phyloP scores from a whole-genome alignment of 2,888 invertebrate species.

The Sepiola atlantica region DNA sequence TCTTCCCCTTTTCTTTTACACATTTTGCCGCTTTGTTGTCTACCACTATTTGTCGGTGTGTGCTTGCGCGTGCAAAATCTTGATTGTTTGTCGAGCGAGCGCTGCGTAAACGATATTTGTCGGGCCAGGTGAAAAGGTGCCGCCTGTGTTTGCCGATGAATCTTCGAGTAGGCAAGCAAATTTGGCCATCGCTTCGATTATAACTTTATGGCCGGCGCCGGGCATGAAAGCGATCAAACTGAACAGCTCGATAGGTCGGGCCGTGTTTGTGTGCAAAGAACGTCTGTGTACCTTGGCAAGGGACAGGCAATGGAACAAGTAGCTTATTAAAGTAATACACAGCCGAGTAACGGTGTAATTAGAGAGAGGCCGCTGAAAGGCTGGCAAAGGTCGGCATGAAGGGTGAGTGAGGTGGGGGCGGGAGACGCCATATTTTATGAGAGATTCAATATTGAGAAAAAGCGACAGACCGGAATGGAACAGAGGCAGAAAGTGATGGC shows the following conservation, averaged over 20 bases:
- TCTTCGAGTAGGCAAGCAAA: background rate
- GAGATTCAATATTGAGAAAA: constrained; percentile 23
- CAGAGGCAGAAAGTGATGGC: background rate
- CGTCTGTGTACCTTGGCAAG: background rate
- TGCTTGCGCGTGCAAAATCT: background rate
- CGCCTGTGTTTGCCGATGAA: background rate
- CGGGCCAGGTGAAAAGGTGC: background rate
- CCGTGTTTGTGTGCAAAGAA: background rate
- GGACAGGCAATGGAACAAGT: background rate
- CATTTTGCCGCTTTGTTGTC: no score
- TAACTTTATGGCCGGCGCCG: background rate
- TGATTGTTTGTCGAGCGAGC: background rate
- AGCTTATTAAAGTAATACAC: constrained; percentile 8
- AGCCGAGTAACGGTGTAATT: constrained; percentile 19
- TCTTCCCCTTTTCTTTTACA: no score
- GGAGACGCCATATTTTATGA: constrained; percentile 6
- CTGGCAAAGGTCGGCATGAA: no score
- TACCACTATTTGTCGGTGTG: background rate
- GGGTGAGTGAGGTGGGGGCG: background rate
- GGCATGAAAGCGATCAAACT: background rate
- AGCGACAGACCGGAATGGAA: background rate
- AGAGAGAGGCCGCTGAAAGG: background rate
- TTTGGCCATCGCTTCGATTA: background rate
- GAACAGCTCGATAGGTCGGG: no score
- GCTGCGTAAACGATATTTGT: background rate